Base-by-base conservation (phyloP, 2,888 invertebrate species). In the Drosophila bunnanda region DNA sequence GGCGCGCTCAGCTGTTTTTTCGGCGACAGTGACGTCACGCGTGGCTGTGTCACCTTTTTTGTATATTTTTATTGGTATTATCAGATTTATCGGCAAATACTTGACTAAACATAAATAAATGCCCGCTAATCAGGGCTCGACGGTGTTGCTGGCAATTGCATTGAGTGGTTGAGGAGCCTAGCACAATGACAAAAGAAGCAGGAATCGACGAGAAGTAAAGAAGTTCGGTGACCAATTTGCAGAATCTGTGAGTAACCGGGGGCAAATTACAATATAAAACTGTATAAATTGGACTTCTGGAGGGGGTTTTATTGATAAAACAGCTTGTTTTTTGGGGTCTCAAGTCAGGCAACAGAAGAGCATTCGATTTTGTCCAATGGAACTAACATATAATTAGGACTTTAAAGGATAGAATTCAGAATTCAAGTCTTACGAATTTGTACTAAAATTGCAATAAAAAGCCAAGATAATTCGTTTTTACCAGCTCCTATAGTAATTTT, bases 31-130 rank as follows among this genome's bases (percentile, higher is more conserved):
- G 66, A 55, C 67, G 67, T 66, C 66, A 66, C 66, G 30, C 52
- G 2, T 22, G 22, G 25, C 22, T 22, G 48, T 46, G 30, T 15
- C 38, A 41, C 22, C 32, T 38, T 48, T 34, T 32, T 48, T 56
- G 32, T 20, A 36, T 50, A 41, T 48, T 66, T 69, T 67, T 50
- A 70, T 82, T 69, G 48, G 69, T 65, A 77, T 82, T 39, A 64
- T 36, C 46, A 46, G 73, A 62, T 76, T 78, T 72, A 80, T 82
- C 77, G 56, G 55, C 44, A 48, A 79, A 55, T 80, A 36, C 69
- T 69, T 57, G 39, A 57, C 38, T 53, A 60, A 59, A 55, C 36
- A 68, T 62, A 57, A 46, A 62, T 48, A 71, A 69, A 69, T 13
- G 28, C 36, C 48, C 38, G 36, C 34, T 80, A 67, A 77, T 66